Percentiles rank a stretch among this genome's conserved stretches.
Conservation (phyloP, 2,113 vertebrate species). For the Trichechus manatus region DNA sequence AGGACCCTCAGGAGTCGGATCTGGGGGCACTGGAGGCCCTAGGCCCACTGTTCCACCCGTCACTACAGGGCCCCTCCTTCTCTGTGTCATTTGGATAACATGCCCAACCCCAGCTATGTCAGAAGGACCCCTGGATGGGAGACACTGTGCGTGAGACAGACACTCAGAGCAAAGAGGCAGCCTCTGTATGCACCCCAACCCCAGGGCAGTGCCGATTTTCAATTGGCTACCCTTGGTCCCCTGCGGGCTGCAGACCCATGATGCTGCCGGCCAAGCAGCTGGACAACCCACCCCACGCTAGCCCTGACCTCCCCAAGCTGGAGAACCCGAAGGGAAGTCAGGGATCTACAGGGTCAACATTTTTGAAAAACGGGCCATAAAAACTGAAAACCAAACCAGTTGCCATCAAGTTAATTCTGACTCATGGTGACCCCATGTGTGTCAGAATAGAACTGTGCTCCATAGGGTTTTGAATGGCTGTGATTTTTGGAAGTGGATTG, state of each 20-base stretch:
- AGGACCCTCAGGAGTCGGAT: not conserved
- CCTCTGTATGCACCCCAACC: not conserved
- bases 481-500: not conserved
- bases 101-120: not conserved
- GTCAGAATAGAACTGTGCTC: not conserved
- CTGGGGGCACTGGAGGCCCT: not conserved
- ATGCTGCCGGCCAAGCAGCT: not conserved
- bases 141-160: not conserved
- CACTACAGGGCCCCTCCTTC: not conserved
- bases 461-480: not conserved
- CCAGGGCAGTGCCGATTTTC: not conserved
- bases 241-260: not conserved
- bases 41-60: not conserved
- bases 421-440: not conserved
- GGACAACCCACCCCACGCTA: accelerated
- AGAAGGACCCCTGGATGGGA: not conserved
- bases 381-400: not conserved
- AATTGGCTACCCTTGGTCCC: not conserved
- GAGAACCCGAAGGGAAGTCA: not conserved
- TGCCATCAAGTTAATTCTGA: not conserved
- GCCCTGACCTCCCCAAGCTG: not conserved
- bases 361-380: not conserved
- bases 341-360: not conserved
- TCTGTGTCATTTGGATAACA: not conserved
- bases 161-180: not conserved